A percentile compares a stretch with the other conserved stretches of the same genome.
Conservation (phyloP, 1,140 invertebrate species). For the Onthophagus taurus region DNA sequence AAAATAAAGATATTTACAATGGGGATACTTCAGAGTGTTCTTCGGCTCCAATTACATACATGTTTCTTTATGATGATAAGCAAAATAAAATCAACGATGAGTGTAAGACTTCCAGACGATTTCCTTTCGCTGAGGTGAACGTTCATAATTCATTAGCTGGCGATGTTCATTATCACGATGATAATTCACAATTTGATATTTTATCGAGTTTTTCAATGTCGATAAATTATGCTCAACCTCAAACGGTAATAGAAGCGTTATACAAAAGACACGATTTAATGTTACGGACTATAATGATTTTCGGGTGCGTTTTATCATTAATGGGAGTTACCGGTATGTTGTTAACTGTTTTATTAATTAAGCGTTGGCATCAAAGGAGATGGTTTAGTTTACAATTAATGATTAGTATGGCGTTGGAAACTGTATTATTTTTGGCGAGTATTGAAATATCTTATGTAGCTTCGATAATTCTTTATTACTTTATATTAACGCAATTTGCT, state of each 20-base stretch:
- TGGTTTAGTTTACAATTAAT: constrained; percentile 52
- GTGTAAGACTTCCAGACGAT: no score
- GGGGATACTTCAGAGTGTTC: neutral
- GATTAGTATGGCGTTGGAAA: constrained; percentile 45
- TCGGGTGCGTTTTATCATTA: constrained; percentile 48
- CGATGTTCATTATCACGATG: neutral
- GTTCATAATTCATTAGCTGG: neutral
- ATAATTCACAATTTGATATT: neutral
- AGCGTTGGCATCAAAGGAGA: constrained; percentile 45
- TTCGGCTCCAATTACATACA: neutral
- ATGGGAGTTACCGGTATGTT: constrained; percentile 47
- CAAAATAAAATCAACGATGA: neutral
- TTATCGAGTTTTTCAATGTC: constrained; percentile 4
- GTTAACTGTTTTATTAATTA: constrained; percentile 45
- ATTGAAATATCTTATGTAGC: constrained; percentile 38
- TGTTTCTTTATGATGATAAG: constrained; percentile 1
- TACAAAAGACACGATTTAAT: neutral
- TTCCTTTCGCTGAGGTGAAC: constrained; percentile 4
- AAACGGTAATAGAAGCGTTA: constrained; percentile 1
- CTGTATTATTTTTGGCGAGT: constrained; percentile 44
- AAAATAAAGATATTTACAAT: constrained; percentile 2
- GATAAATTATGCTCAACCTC: constrained; percentile 6
- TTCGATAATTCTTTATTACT: constrained; percentile 49
- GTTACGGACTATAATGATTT: constrained; percentile 47
- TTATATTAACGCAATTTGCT: constrained; percentile 48